These are phyloP conservation scores for Stegostoma tigrinum DNA, from an alignment of 2,113 vertebrate species.

Conservation along the genomic window DNA sequence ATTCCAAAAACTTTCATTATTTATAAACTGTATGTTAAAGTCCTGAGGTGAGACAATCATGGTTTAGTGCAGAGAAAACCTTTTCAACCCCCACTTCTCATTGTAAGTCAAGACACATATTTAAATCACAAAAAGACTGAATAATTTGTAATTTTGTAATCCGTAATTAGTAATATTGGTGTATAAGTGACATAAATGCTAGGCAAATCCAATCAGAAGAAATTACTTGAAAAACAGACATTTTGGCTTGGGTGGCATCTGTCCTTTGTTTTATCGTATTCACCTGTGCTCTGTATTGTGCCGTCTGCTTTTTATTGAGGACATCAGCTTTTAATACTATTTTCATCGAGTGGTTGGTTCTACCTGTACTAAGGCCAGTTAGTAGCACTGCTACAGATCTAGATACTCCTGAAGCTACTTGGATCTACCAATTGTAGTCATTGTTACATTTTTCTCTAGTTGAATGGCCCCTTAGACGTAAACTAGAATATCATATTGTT, in stretches of 20 bases:
- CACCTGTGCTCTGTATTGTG: not conserved
- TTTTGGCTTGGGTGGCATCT: not conserved
- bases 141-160: too few species aligned
- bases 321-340: not conserved
- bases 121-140: too few species aligned
- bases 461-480: not conserved
- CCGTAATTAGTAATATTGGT: not conserved
- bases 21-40: not conserved
- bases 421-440: not conserved
- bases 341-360: not conserved
- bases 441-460: not conserved
- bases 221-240: not conserved
- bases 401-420: not conserved
- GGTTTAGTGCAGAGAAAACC: not conserved
- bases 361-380: not conserved
- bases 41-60: not conserved
- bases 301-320: not conserved
- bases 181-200: not conserved
- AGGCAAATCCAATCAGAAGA: not conserved
- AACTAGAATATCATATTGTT: not conserved
- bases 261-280: not conserved
- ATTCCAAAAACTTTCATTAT: not conserved
- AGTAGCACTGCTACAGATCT: not conserved
- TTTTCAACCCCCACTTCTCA: not conserved
- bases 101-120: not conserved